Conservation (phyloP, 2,888 invertebrate species). For the Sarcophaga variegata region DNA sequence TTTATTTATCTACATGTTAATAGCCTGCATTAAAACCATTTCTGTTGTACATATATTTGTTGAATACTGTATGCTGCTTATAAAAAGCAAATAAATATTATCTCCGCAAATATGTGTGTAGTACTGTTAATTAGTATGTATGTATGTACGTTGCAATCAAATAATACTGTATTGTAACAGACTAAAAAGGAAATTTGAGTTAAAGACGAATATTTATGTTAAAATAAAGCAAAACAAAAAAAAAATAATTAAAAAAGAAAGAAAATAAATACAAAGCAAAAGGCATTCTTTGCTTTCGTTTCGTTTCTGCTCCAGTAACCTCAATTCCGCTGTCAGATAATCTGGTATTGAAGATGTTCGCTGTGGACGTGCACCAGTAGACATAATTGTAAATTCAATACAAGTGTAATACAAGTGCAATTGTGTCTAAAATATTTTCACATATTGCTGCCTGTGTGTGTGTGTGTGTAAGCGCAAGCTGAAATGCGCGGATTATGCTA, state of each 20-base stretch:
- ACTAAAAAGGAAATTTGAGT: not conserved
- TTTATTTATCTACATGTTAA: too few species aligned
- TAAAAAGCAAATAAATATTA: slow-evolving; percentile 18
- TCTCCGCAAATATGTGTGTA: not conserved
- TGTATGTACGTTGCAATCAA: not conserved
- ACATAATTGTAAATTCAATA: not conserved
- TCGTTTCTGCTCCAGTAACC: not conserved
- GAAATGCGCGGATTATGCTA: not conserved
- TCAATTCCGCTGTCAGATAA: not conserved
- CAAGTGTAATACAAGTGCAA: not conserved
- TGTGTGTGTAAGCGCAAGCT: not conserved
- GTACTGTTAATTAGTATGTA: too few species aligned
- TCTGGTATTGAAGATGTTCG: not conserved
- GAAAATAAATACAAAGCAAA: not conserved
- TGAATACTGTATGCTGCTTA: not conserved
- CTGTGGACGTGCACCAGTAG: not conserved
- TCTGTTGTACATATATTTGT: not conserved
- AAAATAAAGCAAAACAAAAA: slow-evolving; percentile 1
- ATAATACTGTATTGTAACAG: not conserved
- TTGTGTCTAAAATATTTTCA: not conserved
- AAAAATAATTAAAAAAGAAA: not conserved
- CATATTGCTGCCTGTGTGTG: not conserved
- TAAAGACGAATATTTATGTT: not conserved
- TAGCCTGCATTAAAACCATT: not conserved
- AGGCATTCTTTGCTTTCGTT: not conserved